These are phyloP conservation scores for Oophaga pumilio DNA, from an alignment of 2,113 vertebrate genomes.

Conservation along the genomic window DNA sequence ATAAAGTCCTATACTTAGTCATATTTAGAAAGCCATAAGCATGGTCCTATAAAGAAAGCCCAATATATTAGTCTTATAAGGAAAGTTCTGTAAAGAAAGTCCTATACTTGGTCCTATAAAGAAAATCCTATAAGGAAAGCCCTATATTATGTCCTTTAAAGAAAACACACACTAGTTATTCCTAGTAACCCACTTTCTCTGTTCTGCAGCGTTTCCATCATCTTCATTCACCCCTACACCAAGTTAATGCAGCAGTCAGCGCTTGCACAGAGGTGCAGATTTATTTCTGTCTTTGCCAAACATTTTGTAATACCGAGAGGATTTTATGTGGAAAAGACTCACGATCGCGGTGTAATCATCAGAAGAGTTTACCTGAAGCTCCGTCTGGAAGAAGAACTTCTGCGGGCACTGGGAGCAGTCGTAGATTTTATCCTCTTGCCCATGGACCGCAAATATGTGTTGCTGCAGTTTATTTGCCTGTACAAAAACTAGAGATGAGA, in stretches of 20 bases:
- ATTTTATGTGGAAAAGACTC: neutral
- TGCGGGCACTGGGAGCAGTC: slow-evolving; percentile 98
- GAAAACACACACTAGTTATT: neutral
- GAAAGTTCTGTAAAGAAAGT: too few relatives aligned
- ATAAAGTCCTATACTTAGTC: too few relatives aligned
- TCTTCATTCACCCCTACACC: neutral
- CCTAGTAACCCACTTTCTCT: neutral
- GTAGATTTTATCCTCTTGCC: slow-evolving; percentile 99
- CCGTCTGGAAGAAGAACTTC: slow-evolving; percentile 99
- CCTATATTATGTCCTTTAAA: too few relatives aligned
- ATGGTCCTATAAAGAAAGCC: too few relatives aligned
- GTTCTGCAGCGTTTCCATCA: neutral
- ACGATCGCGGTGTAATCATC: slow-evolving; percentile 11
- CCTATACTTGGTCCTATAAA: too few relatives aligned
- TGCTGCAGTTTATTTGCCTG: slow-evolving; percentile 99
- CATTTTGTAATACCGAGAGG: neutral
- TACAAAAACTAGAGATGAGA: slow-evolving; percentile 86
- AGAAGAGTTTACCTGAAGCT: slow-evolving; percentile 86
- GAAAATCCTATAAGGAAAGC: too few relatives aligned
- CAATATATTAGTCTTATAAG: too few relatives aligned
- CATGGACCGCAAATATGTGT: slow-evolving; percentile 97
- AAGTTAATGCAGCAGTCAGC: neutral
- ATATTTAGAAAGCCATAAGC: too few relatives aligned
- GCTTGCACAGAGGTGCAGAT: neutral
- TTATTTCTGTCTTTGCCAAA: neutral